A percentile compares a stretch with the other conserved stretches of the same genome.
These are phyloP conservation scores for Ovibos moschatus DNA, from an alignment of 2,113 vertebrate species.

Conservation along the genomic window DNA sequence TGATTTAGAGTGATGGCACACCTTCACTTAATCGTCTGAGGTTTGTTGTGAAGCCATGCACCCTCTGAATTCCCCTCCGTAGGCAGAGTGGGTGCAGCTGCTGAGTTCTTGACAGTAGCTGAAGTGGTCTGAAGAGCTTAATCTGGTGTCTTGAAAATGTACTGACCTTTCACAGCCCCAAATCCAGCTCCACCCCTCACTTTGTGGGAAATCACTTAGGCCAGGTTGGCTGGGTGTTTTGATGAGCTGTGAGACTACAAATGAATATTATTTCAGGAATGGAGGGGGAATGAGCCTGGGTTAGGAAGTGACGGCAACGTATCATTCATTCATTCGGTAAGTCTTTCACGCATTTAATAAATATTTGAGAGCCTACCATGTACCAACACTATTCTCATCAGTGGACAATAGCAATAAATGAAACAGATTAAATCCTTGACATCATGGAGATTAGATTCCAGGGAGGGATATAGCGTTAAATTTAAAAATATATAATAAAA, in stretches of 20 bases:
- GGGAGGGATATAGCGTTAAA: not conserved
- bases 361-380: not conserved
- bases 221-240: not conserved
- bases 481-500: not conserved
- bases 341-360: not conserved
- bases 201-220: not conserved
- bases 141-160: not conserved
- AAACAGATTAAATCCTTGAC: not conserved
- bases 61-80: not conserved
- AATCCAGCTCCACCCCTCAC: not conserved
- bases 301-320: not conserved
- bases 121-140: not conserved
- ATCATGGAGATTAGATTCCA: not conserved
- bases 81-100: not conserved
- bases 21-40: not conserved
- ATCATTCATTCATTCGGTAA: not conserved
- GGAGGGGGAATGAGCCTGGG: not conserved
- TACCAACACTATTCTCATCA: not conserved
- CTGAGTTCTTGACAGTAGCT: not conserved
- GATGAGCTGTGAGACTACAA: not conserved
- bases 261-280: not conserved
- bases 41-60: not conserved
- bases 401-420: not conserved
- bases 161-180: not conserved
- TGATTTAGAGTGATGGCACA: not conserved